A percentile compares a stretch with the other conserved stretches of the same genome.
These are phyloP conservation scores for Deroptyus accipitrinus DNA, from an alignment of 2,113 vertebrate species.

Conservation along the genomic window DNA sequence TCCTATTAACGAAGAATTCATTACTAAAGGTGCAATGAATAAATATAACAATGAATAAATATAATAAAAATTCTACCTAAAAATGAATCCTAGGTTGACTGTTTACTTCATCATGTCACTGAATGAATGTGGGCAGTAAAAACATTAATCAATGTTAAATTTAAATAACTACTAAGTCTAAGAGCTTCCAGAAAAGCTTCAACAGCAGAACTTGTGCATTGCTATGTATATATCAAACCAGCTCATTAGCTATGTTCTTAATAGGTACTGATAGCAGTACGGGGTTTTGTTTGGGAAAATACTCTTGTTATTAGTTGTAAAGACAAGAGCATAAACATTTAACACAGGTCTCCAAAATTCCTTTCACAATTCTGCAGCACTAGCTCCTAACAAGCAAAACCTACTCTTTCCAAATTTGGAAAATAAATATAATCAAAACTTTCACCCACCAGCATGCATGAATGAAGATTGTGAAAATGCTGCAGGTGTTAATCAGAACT, in stretches of 20 bases:
- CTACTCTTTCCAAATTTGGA: not conserved
- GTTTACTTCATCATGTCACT: conserved; percentile 21
- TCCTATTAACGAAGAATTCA: not conserved
- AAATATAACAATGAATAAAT: not conserved
- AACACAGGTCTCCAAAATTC: not conserved
- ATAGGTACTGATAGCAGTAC: not conserved
- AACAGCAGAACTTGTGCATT: not conserved
- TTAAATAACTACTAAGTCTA: conserved; percentile 40
- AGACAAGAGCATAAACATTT: not conserved
- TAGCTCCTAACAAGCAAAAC: not conserved
- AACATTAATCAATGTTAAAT: conserved; percentile 11
- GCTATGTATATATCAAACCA: not conserved
- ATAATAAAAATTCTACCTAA: not conserved
- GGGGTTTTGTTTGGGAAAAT: not conserved
- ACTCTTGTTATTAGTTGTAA: not conserved
- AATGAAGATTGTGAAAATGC: not conserved
- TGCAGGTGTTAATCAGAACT: not conserved
- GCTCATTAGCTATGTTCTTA: not conserved
- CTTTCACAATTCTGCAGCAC: not conserved
- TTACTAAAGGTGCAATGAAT: conserved; percentile 1
- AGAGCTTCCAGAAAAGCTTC: conserved; percentile 23
- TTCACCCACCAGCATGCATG: not conserved
- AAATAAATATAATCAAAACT: not conserved
- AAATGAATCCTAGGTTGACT: not conserved
- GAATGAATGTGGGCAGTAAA: conserved; percentile 1